Evolutionary conservation across 2,113 vertebrate genomes (phyloP).

Genomic region (Ifrita kowaldi): DNA sequence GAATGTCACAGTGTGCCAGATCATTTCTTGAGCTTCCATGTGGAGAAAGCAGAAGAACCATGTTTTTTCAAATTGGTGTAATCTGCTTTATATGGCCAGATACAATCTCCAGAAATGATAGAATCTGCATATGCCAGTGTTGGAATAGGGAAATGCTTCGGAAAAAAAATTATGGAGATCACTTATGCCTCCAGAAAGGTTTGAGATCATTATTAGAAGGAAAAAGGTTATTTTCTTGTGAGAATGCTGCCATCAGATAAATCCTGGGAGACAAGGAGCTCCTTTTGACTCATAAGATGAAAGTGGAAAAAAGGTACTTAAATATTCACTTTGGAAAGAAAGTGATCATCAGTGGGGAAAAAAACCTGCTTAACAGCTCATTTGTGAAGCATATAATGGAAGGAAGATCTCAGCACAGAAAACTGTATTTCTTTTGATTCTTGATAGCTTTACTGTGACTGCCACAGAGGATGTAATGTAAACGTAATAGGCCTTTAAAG

Average conservation of each 20-base stretch:
- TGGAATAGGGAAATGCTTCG: neutral
- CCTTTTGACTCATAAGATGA: slow-evolving; percentile 1
- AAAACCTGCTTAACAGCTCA: neutral
- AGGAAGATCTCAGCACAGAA: neutral
- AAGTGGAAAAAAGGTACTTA: neutral
- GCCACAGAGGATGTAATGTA: neutral
- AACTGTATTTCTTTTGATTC: neutral
- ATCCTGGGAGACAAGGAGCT: neutral
- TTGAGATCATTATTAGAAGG: neutral
- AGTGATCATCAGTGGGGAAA: neutral
- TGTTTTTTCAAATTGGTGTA: neutral
- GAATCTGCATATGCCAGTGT: neutral
- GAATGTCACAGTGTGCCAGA: neutral
- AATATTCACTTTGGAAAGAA: slow-evolving; percentile 11
- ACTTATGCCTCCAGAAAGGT: neutral
- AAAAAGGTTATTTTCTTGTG: neutral
- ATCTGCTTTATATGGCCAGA: neutral
- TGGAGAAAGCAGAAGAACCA: neutral
- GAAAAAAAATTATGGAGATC: neutral
- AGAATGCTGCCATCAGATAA: neutral
- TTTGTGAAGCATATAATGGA: neutral
- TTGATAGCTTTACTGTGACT: neutral
- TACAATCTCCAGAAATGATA: neutral
- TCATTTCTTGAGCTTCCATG: neutral
- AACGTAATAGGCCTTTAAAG: neutral